A percentile compares a stretch with the other conserved stretches of the same genome.
Evolutionary conservation across 2,113 vertebrate species (phyloP).

Genomic region (Nothobranchius furzeri): DNA sequence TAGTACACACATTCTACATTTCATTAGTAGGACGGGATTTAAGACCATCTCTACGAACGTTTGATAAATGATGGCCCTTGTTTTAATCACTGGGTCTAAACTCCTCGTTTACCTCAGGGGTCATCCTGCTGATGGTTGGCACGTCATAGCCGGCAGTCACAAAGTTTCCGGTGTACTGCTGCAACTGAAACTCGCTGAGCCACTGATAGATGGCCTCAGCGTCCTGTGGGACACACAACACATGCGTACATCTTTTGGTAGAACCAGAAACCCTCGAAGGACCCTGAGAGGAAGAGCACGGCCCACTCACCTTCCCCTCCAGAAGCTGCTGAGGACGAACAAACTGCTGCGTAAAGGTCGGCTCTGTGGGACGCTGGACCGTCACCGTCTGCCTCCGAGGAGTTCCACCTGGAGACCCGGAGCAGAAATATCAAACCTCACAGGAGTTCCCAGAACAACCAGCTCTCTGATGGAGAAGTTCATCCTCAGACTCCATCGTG

Average conservation of each 20-base stretch:
- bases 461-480: too few relatives aligned
- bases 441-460: too few relatives aligned
- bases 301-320: constrained; percentile 85
- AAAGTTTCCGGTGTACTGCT: constrained; percentile 90
- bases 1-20: too few relatives aligned
- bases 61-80: too few relatives aligned
- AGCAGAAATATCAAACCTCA: not conserved
- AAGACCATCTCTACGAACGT: too few relatives aligned
- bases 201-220: constrained; percentile 94
- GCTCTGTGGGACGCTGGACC: constrained; percentile 78
- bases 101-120: constrained; percentile 85
- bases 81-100: too few relatives aligned
- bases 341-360: constrained; percentile 84
- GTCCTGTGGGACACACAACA: constrained; percentile 76
- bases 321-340: constrained; percentile 88
- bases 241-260: too few relatives aligned
- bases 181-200: constrained; percentile 94
- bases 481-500: too few relatives aligned
- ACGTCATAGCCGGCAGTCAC: constrained; percentile 91
- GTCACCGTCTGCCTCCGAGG: constrained; percentile 69
- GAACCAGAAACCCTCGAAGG: too few relatives aligned
- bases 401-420: constrained; percentile 42
- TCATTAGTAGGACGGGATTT: too few relatives aligned
- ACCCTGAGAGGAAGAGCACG: too few relatives aligned
- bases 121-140: constrained; percentile 98